phyloP scores from a whole-genome alignment of 2,797 vertebrate species.

The Pygocentrus nattereri region DNA sequence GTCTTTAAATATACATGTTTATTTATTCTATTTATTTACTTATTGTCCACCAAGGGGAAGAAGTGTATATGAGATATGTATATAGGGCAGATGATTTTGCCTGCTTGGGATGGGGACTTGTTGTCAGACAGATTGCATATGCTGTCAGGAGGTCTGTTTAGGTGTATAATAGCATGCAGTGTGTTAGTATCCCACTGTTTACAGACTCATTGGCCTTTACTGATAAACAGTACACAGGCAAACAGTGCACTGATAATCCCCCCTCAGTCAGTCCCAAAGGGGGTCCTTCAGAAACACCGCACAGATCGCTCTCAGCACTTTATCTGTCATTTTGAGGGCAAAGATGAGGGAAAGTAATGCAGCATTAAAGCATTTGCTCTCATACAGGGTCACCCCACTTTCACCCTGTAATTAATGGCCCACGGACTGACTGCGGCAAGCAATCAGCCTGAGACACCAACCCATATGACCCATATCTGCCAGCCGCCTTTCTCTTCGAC shows the following conservation, averaged over 20 bases:
- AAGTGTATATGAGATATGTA: too few relatives aligned
- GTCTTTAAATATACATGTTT: too few relatives aligned
- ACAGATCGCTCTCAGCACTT: not conserved
- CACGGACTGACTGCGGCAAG: not conserved
- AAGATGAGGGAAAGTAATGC: conserved; percentile 13
- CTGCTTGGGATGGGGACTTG: too few relatives aligned
- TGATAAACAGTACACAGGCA: conserved; percentile 6
- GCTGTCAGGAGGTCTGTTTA: not conserved
- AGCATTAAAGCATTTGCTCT: conserved; percentile 8
- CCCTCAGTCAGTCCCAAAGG: not conserved
- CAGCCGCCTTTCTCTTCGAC: not conserved
- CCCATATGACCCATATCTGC: conserved; percentile 12
- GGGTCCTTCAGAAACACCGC: conserved; percentile 22
- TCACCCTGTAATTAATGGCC: conserved; percentile 45
- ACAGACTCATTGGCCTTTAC: not conserved
- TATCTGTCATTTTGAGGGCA: conserved; percentile 40
- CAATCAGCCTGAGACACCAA: conserved; percentile 12
- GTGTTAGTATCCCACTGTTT: not conserved
- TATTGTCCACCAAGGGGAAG: too few relatives aligned
- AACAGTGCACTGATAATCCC: not conserved
- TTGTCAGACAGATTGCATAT: not conserved
- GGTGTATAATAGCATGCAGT: not conserved
- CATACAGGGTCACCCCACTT: conserved; percentile 36
- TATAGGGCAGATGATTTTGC: too few relatives aligned
- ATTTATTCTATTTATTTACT: too few relatives aligned